These are phyloP conservation scores for Orussus abietinus DNA, from an alignment of 1,140 invertebrate species.

Conservation along the genomic window DNA sequence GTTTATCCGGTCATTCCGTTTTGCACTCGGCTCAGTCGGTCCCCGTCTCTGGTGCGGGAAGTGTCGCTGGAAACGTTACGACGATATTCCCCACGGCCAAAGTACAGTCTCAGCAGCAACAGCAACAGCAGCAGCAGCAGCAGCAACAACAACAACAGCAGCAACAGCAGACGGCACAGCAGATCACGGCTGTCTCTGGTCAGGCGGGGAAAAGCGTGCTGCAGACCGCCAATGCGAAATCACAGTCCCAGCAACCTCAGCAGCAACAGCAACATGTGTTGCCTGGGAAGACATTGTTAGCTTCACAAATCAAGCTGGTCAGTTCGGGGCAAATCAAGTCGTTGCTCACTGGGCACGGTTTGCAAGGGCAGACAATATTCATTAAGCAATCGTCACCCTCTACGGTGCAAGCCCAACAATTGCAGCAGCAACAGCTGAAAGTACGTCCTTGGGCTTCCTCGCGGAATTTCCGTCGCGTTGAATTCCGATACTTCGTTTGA, in stretches of 20 bases:
- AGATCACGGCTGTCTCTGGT: conserved; percentile 42
- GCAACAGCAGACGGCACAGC: too few relatives aligned
- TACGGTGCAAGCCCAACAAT: conserved; percentile 35
- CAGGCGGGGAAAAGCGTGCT: conserved; percentile 48
- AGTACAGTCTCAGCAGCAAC: conserved; percentile 32
- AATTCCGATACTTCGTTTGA: too few relatives aligned
- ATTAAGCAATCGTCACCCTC: conserved; percentile 48
- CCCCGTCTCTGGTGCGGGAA: conserved; percentile 20
- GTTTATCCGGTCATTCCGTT: conserved; percentile 53
- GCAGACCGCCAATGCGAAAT: conserved; percentile 46
- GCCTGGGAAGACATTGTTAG: conserved; percentile 46
- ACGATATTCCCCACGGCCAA: conserved; percentile 44
- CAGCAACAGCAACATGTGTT: conserved; percentile 40
- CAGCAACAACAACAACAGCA: conserved; percentile 34
- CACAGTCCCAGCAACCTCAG: conserved; percentile 30
- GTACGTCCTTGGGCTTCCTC: conserved; percentile 22
- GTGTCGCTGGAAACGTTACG: conserved; percentile 30
- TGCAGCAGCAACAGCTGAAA: conserved; percentile 38
- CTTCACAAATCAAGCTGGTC: conserved; percentile 50
- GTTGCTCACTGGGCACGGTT: conserved; percentile 43
- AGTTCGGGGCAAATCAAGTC: conserved; percentile 50
- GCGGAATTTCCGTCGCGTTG: background rate
- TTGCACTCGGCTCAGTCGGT: conserved; percentile 43
- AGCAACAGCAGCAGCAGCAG: conserved; percentile 35
- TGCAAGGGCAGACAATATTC: conserved; percentile 50